Conservation (phyloP, 2,797 vertebrate species). For the Intellagama lesueurii region DNA sequence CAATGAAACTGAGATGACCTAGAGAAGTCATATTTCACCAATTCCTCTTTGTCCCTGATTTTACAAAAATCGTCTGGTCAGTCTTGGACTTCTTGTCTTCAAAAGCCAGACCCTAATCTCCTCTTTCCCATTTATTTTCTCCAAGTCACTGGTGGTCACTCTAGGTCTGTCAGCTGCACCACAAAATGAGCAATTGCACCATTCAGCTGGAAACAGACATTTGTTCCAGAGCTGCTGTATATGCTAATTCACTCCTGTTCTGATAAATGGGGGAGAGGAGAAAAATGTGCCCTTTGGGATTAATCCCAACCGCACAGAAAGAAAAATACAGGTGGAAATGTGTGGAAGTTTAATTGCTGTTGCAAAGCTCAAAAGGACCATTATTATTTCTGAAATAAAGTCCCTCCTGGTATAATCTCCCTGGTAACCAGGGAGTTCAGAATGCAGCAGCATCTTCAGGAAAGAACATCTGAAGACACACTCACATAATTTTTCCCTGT, state of each 20-base stretch:
- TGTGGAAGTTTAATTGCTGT: constrained; percentile 41
- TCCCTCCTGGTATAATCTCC: constrained; percentile 39
- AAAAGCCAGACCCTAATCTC: background rate
- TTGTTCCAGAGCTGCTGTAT: constrained; percentile 13
- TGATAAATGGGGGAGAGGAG: constrained; percentile 12
- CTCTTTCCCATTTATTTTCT: background rate
- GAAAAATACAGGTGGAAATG: constrained; percentile 2
- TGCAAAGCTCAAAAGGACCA: constrained; percentile 27
- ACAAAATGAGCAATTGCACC: background rate
- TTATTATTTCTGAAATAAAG: constrained; percentile 53
- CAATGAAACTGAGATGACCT: background rate
- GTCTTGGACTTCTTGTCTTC: background rate
- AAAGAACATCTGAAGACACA: constrained; percentile 31
- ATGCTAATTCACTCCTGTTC: background rate
- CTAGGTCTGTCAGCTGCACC: background rate
- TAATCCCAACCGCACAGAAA: background rate
- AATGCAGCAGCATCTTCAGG: constrained; percentile 19
- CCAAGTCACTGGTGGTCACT: background rate
- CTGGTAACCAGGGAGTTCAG: constrained; percentile 47
- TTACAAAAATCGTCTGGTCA: background rate
- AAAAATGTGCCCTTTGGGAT: constrained; percentile 28
- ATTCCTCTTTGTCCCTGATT: no score
- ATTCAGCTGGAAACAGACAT: constrained; percentile 7
- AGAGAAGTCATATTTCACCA: no score
- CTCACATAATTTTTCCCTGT: background rate